A percentile compares a stretch with the other conserved stretches of the same genome.
phyloP scores from a whole-genome alignment of 2,888 invertebrate species.

The Thereva unica region DNA sequence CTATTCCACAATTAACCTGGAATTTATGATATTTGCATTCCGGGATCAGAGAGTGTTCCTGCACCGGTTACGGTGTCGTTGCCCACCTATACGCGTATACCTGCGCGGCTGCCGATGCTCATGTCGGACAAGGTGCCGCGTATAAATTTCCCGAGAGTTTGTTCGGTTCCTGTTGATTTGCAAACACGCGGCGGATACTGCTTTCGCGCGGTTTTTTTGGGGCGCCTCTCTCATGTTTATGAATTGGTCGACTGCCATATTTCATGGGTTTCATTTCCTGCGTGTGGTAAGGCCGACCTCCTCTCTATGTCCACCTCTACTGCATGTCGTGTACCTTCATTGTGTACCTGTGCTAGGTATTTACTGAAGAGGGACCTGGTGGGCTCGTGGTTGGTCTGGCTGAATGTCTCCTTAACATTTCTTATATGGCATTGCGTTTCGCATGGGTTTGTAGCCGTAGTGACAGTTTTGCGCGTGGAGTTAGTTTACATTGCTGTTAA shows the following conservation, averaged over 20 bases:
- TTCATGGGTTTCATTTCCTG: conserved; percentile 27
- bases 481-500: too few species aligned
- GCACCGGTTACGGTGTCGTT: conserved; percentile 19
- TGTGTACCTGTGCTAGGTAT: too few species aligned
- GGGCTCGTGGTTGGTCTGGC: too few species aligned
- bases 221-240: conserved; percentile 31
- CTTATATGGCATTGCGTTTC: too few species aligned
- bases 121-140: conserved; percentile 37
- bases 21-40: conserved; percentile 40
- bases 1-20: conserved; percentile 32
- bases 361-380: too few species aligned
- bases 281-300: neutral
- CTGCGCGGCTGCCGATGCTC: conserved; percentile 13
- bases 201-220: conserved; percentile 7
- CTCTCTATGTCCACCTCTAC: too few species aligned
- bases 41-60: conserved; percentile 16
- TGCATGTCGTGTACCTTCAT: too few species aligned
- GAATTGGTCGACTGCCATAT: conserved; percentile 22
- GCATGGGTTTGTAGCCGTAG: too few species aligned
- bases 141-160: conserved; percentile 24
- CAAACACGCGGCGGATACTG: conserved; percentile 19
- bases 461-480: too few species aligned
- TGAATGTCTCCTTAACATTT: too few species aligned
- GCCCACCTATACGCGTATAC: conserved; percentile 25
- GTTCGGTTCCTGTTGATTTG: conserved; percentile 33